Conservation (phyloP, 1,140 invertebrate species). For the Hesperophylax magnus region DNA sequence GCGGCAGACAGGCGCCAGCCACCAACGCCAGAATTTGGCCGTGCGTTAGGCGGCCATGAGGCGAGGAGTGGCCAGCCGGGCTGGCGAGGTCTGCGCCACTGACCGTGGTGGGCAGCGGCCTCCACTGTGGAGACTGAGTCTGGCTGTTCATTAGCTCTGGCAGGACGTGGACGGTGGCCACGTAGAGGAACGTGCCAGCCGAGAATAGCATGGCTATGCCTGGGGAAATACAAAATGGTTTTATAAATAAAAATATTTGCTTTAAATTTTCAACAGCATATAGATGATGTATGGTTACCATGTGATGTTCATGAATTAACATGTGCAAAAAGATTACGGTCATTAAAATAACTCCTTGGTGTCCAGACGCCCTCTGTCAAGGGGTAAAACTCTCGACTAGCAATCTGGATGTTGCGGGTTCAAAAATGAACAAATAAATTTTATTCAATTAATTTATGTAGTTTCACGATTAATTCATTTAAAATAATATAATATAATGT, state of each 20-base stretch:
- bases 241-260: not conserved
- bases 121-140: slow-evolving; percentile 63
- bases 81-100: slow-evolving; percentile 43
- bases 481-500: too few species aligned
- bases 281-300: not conserved
- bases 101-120: slow-evolving; percentile 62
- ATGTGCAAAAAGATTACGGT: too few species aligned
- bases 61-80: slow-evolving; percentile 33
- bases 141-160: slow-evolving; percentile 86
- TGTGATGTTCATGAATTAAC: too few species aligned
- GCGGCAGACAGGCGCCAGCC: slow-evolving; percentile 87
- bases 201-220: slow-evolving; percentile 98
- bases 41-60: slow-evolving; percentile 73
- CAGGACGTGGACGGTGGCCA: slow-evolving; percentile 97
- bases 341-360: too few species aligned
- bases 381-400: too few species aligned
- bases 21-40: slow-evolving; percentile 89
- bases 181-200: slow-evolving; percentile 98
- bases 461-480: too few species aligned
- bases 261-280: not conserved
- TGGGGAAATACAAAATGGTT: too few species aligned
- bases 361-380: too few species aligned
- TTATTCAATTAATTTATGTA: too few species aligned
- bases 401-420: too few species aligned
- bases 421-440: too few species aligned